These are phyloP conservation scores for Calliphora vomitoria DNA, from an alignment of 2,888 invertebrate species.

Conservation along the genomic window DNA sequence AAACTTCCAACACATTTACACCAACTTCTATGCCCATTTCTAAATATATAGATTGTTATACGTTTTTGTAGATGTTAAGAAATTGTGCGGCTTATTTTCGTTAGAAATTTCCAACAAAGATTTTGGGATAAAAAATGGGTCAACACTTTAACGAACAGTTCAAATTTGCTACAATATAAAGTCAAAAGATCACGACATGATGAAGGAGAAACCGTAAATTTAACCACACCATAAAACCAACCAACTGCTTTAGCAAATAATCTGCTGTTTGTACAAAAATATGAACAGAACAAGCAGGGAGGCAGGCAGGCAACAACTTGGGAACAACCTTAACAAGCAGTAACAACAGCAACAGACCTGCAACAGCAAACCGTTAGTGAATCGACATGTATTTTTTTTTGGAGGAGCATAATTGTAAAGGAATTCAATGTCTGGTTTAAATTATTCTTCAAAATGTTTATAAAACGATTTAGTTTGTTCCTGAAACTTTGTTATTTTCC, in stretches of 20 bases:
- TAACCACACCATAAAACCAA: conserved; percentile 43
- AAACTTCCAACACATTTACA: background rate
- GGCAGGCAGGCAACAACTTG: conserved; percentile 19
- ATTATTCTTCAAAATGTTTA: background rate
- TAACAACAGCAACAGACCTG: conserved; percentile 5
- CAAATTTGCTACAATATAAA: conserved; percentile 63
- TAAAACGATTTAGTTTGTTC: too few relatives aligned
- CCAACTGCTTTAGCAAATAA: conserved; percentile 30
- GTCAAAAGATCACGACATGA: conserved; percentile 76
- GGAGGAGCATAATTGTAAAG: background rate
- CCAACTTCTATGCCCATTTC: background rate
- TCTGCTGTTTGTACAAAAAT: background rate
- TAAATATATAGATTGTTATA: background rate
- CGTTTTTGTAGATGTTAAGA: conserved; percentile 10
- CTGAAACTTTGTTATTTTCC: too few relatives aligned
- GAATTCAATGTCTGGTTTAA: background rate
- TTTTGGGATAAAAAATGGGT: conserved; percentile 64
- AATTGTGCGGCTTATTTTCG: conserved; percentile 38
- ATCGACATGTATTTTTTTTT: background rate
- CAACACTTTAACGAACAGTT: conserved; percentile 73
- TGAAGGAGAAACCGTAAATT: conserved; percentile 63
- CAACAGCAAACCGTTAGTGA: conserved; percentile 37
- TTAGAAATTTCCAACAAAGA: conserved; percentile 34
- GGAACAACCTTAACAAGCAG: conserved; percentile 48
- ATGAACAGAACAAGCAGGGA: background rate